Evolutionary conservation across 2,797 vertebrate genomes (phyloP), one percentile per base, ranked within the genome.

Genomic region (Myotis planiceps): DNA sequence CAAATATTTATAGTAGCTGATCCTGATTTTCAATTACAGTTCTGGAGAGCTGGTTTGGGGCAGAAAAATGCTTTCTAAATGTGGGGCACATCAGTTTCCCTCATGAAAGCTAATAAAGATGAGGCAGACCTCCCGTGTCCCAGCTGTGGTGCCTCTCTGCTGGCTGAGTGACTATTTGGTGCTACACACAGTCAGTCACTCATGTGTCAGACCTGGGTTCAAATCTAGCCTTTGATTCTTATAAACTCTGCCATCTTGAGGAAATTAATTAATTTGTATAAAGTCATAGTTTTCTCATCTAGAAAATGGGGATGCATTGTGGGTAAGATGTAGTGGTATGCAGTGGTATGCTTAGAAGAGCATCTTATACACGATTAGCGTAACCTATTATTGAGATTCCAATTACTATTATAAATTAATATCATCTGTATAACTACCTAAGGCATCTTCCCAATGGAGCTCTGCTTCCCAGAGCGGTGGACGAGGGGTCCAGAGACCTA

Each of bases 1-100:
- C 95, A 96, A 96, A 96, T 79, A 79, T 91, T 97, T 97, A 94
- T 72, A 87, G 72, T 87, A 90, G 88, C 63, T 84, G 42, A 95
- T 71, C 47, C 83, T 91, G 66, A 96, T 78, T 94, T 94, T 96
- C 95, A 81, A 80, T 96, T 81, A 94, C 18, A 94, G 51, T 93
- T 76, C 75, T 93, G 37, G 51, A 55, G 68, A 90, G 27, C 76
- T 92, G n/a, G 29, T n/a, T 90, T 81, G 88, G 49, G 55, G 53
- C 6, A 94, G 37, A 83, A 91, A 96, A 97, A 65, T 23, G 45
- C 37, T 58, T 95, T 94, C 89, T 83, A 76, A 91, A 90, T 34
- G 25, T 27, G n/a, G 72, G 53, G 69, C 7, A 51, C 47, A 76
- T 92, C 53, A 69, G 60, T 85, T 91, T 92, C 53, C 49, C 63